Base-by-base conservation (phyloP, 2,113 vertebrate species). In the Sebastes fasciatus region DNA sequence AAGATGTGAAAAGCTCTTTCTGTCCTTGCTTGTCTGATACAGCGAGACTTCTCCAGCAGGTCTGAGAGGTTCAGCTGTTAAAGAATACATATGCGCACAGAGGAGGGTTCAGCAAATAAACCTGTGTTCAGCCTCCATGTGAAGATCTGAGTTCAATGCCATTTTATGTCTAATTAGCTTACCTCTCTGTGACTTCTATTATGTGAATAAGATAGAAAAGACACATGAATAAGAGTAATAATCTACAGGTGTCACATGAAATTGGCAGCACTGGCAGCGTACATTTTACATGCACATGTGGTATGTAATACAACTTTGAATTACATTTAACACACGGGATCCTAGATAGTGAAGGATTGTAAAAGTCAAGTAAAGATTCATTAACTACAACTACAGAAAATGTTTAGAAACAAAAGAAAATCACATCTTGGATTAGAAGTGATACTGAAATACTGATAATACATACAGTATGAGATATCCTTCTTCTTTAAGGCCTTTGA, bases 1-100 rank as follows among this genome's bases (percentile, higher is more conserved):
- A 99, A 99, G 87, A 99, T 97, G 89, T 99, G 98, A 93, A 99
- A 99, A 81, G 98, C 97, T 86, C 98, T 94, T 65, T 99, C 98
- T 1, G 97, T 97, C 93, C 98, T 99, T 86, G 97, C 97, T 87
- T 99, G 98, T 74, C 98, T 96, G 92, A 99, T 98, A 87, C 97
- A 98, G 62, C 98, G 97, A 58, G 98, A 99, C 88, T 99, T 99
- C 93, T 99, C 98, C 95, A 99, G 88, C 48, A 99, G 95, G 93
- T 99, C 98, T 99, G 81, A 82, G 67, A 85, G 80, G 60, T 63
- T 74, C 40, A 71, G 70, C 11, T 34, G 89, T 91, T 92, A 94
- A 94, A 86, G 91, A 85, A 79, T 16, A 85, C 1, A 75, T 68
- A 57, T 13, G 4, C 43, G 8, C 13, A 62, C 8, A 14, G 12